Base-by-base conservation (phyloP, 2,888 invertebrate species). In the Ceramica pisi region DNA sequence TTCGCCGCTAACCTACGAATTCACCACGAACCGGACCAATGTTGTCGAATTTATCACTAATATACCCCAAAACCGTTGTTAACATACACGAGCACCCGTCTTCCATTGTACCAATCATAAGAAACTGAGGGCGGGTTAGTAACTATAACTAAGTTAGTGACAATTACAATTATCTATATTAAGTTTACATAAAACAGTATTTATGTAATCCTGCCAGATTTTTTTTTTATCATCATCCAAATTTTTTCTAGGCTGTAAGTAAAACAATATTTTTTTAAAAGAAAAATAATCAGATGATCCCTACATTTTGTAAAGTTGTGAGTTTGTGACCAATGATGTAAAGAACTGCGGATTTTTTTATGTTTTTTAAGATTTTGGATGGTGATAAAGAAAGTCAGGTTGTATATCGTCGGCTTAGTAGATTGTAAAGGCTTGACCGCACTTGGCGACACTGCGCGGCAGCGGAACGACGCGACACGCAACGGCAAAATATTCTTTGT, bases 91-190 rank as follows among this genome's bases (percentile, higher is more conserved):
- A 44, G 50, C 61, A 76, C 78, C 83, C 89, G 68, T 53, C 56
- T 85, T 90, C 92, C 92, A 88, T 89, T 89, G 87, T 78, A 85
- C 93, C 93, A 93, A 93, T 92, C 93, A 90, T 93, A 92, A 87
- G 89, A 92, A 90, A 90, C 85, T 80, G 83, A 85, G 85, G 80
- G 73, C 48, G 26, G 85, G 85, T 91, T 90, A 91, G 85, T 89
- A 8, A 86, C 80, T 50, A 66, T 14, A 65, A 67, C 66, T 65
- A 82, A 1, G 31, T 78, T 65, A 65, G 23, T 31, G 9, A 56
- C n/a, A 41, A 7, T 10, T 31, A 19, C 2, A 51, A 41, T 46
- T 53, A 48, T 31, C 14, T 51, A 16, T 12, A 14, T 19, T n/a
- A 35, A n/a, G n/a, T 12, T 55, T 1, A 57, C n/a, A 56, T 12